phyloP scores from a whole-genome alignment of 2,888 invertebrate genomes.

The Cecidostiba fungosa region DNA sequence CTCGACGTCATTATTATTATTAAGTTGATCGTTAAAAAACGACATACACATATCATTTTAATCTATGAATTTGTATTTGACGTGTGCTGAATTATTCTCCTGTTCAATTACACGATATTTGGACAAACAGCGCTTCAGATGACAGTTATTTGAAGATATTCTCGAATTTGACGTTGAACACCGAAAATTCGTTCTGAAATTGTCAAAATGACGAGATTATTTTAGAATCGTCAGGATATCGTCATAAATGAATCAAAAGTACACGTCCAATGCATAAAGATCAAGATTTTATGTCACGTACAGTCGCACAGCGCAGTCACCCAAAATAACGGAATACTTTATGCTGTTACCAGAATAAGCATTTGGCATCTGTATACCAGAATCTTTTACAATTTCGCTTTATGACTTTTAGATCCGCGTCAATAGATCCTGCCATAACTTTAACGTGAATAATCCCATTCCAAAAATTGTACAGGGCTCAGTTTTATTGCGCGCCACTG shows the following conservation, averaged over 20 bases:
- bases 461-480: not conserved
- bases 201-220: not conserved
- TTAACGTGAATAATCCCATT: not conserved
- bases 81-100: not conserved
- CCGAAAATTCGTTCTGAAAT: not conserved
- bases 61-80: not conserved
- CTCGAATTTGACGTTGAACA: not conserved
- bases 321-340: not conserved
- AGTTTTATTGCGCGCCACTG: not conserved
- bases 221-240: not conserved
- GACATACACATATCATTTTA: not conserved
- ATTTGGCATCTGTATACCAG: not conserved
- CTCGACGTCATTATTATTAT: too few species aligned
- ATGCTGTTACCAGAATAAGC: not conserved
- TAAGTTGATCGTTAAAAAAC: too few species aligned
- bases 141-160: not conserved
- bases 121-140: not conserved
- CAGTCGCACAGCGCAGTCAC: not conserved
- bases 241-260: not conserved
- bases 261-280: not conserved
- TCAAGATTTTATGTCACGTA: not conserved
- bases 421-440: not conserved
- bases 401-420: not conserved
- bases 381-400: constrained; percentile 5
- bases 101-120: not conserved